Evolutionary conservation across 1,140 invertebrate species (phyloP).

Genomic region (Habropoda laboriosa): DNA sequence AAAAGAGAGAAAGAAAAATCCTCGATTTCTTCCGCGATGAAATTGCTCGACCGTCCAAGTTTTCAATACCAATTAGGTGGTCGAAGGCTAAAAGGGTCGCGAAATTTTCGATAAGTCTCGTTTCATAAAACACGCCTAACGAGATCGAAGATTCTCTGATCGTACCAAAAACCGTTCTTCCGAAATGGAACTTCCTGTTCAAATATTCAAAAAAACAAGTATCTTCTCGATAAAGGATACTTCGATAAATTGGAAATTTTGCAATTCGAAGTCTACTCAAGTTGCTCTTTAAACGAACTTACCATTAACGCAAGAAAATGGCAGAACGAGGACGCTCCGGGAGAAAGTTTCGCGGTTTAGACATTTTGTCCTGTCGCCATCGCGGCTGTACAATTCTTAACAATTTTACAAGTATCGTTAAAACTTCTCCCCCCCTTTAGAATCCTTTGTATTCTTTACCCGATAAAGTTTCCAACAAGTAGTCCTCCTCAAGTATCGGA

Average conservation of each 20-base stretch:
- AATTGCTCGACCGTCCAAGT: neutral
- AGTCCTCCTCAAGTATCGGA: neutral
- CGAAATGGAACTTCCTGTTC: neutral
- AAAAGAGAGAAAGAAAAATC: neutral
- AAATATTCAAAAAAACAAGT: no score
- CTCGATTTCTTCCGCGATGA: neutral
- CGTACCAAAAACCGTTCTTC: neutral
- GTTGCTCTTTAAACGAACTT: neutral
- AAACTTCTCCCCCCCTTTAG: neutral
- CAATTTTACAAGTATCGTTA: neutral
- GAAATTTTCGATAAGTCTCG: neutral
- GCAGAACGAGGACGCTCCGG: neutral
- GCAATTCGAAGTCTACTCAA: neutral
- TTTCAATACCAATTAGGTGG: neutral
- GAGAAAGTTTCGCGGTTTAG: slow-evolving; percentile 4
- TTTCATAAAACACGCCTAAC: neutral
- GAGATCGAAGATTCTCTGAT: no score
- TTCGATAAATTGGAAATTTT: no score
- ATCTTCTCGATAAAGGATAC: neutral
- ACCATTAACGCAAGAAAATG: neutral
- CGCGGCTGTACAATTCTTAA: neutral
- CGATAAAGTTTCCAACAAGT: neutral
- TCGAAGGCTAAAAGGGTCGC: neutral
- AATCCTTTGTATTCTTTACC: neutral
- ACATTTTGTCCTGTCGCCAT: neutral